These are phyloP conservation scores for Hassar affinis DNA, from an alignment of 2,113 vertebrate species.

Conservation along the genomic window DNA sequence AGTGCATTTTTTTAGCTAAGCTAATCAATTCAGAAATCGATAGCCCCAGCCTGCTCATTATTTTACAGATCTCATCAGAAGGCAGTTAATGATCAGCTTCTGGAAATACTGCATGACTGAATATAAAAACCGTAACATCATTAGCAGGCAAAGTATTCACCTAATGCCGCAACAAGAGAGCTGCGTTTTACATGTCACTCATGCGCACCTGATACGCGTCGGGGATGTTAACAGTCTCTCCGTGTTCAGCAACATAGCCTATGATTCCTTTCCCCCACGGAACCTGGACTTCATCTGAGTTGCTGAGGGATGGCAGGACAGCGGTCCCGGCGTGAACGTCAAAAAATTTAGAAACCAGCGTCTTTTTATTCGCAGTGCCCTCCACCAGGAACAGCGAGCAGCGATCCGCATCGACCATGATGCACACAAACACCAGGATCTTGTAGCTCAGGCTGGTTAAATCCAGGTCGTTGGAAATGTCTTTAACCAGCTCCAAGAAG, in stretches of 20 bases:
- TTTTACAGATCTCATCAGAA: constrained; percentile 33
- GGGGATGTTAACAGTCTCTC: constrained; percentile 94
- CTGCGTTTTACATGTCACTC: background rate
- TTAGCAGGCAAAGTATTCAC: background rate
- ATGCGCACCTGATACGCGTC: constrained; percentile 94
- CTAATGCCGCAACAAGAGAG: background rate
- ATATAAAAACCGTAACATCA: background rate
- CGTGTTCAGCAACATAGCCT: constrained; percentile 95
- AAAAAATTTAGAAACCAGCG: constrained; percentile 94
- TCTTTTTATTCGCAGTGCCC: constrained; percentile 88
- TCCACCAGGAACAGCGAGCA: constrained; percentile 95
- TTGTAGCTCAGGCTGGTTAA: constrained; percentile 94
- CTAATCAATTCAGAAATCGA: constrained; percentile 45
- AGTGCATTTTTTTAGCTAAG: constrained; percentile 32
- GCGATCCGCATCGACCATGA: constrained; percentile 95
- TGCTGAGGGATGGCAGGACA: constrained; percentile 84
- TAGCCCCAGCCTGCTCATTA: constrained; percentile 39
- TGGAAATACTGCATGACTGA: background rate
- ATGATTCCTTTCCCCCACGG: constrained; percentile 98
- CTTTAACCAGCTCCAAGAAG: constrained; percentile 97
- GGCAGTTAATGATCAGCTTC: constrained; percentile 28
- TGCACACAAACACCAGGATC: constrained; percentile 95
- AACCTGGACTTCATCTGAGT: constrained; percentile 94
- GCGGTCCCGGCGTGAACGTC: constrained; percentile 95
- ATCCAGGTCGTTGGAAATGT: constrained; percentile 97